Evolutionary conservation across 2,888 invertebrate species (phyloP).

Genomic region (Drosophila pegasa): DNA sequence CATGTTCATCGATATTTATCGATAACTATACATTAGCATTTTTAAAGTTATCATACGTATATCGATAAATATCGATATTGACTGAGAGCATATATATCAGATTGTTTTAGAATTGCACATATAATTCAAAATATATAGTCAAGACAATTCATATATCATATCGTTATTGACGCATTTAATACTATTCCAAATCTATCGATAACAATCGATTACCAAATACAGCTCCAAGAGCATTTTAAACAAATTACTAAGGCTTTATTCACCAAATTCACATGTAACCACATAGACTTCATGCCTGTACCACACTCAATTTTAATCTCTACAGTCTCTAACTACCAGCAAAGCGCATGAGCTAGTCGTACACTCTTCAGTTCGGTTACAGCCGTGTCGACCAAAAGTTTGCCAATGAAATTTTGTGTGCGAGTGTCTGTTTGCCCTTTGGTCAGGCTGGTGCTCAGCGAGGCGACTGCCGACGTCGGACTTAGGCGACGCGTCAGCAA

Average conservation of each 20-base stretch:
- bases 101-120: too few relatives aligned
- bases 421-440: conserved; percentile 34
- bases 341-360: not conserved
- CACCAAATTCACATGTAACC: not conserved
- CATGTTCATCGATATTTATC: not conserved
- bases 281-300: not conserved
- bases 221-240: not conserved
- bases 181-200: too few relatives aligned
- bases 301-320: not conserved
- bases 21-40: not conserved
- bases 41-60: too few relatives aligned
- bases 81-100: too few relatives aligned
- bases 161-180: too few relatives aligned
- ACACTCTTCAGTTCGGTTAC: not conserved
- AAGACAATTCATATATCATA: too few relatives aligned
- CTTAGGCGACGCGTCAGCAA: conserved; percentile 36
- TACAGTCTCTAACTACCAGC: not conserved
- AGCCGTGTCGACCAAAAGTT: conserved; percentile 42
- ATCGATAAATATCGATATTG: too few relatives aligned
- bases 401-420: conserved; percentile 53
- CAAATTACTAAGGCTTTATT: not conserved
- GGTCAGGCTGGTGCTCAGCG: conserved; percentile 34
- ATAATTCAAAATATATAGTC: too few relatives aligned
- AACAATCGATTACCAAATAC: not conserved
- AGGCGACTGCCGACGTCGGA: conserved; percentile 25